A percentile compares a stretch with the other conserved stretches of the same genome.
Evolutionary conservation across 1,140 invertebrate genomes (phyloP).

Genomic region (Cyrtorhinus lividipennis): DNA sequence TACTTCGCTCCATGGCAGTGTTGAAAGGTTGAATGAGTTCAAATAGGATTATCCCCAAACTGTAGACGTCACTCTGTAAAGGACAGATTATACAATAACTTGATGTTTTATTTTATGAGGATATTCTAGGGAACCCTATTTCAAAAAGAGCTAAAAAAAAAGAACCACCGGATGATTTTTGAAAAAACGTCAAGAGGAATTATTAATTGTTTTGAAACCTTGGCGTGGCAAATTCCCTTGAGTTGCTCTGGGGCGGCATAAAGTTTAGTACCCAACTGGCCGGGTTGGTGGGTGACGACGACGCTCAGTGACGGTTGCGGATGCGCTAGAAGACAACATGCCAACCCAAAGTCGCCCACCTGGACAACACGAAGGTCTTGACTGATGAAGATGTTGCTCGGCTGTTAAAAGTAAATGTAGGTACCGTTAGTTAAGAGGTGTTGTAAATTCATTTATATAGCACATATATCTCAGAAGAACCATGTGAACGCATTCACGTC

Average conservation of each 20-base stretch:
- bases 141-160: too few species aligned
- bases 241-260: slow-evolving; percentile 78
- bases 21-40: slow-evolving; percentile 54
- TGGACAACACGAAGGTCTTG: slow-evolving; percentile 33
- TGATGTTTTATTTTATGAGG: too few species aligned
- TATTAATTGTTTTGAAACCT: too few species aligned
- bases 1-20: slow-evolving; percentile 58
- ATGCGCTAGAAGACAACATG: slow-evolving; percentile 45
- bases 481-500: too few species aligned
- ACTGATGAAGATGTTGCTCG: slow-evolving; percentile 66
- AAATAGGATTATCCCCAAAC: slow-evolving; percentile 48
- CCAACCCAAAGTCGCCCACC: slow-evolving; percentile 71
- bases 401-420: slow-evolving; percentile 37
- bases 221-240: slow-evolving; percentile 50
- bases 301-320: slow-evolving; percentile 25
- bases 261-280: slow-evolving; percentile 48
- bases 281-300: slow-evolving; percentile 22
- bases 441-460: too few species aligned
- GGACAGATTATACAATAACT: too few species aligned
- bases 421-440: too few species aligned
- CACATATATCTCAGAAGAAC: too few species aligned
- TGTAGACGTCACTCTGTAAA: slow-evolving; percentile 27
- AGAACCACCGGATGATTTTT: too few species aligned
- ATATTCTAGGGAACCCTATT: too few species aligned
- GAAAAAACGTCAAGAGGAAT: too few species aligned